Evolutionary conservation across 2,888 invertebrate genomes (phyloP).

Genomic region (Monoplex corrugatus): DNA sequence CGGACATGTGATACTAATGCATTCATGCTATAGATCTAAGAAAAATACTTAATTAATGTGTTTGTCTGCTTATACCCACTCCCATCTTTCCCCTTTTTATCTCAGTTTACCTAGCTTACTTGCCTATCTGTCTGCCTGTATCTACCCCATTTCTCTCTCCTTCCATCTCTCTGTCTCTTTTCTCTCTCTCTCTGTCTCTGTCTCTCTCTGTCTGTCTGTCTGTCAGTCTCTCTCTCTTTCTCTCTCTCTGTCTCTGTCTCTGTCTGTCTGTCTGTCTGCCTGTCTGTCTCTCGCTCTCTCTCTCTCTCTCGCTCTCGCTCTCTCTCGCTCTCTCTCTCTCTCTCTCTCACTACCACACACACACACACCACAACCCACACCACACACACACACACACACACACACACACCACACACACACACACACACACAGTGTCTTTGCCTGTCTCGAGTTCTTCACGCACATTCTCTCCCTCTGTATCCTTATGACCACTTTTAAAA

Average conservation of each 20-base stretch:
- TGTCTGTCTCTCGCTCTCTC: background rate
- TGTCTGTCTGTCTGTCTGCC: background rate
- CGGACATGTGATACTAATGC: no score
- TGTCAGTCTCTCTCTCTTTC: no score
- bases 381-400: background rate
- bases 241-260: background rate
- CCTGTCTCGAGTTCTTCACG: background rate
- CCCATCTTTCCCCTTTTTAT: no score
- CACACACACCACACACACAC: conserved; percentile 4
- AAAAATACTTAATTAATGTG: no score
- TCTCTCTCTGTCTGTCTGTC: no score
- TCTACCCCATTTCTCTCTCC: no score
- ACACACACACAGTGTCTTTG: background rate
- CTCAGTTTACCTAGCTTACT: no score
- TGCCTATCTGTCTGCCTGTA: no score
- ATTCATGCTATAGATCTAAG: no score
- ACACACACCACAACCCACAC: background rate
- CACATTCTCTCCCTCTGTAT: background rate
- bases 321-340: background rate
- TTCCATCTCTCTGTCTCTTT: no score
- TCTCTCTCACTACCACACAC: background rate
- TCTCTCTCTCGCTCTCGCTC: background rate
- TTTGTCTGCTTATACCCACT: no score
- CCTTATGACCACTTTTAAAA: background rate
- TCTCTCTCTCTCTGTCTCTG: no score